These are phyloP conservation scores for Stegastes partitus DNA, from an alignment of 2,113 vertebrate species.

Conservation along the genomic window DNA sequence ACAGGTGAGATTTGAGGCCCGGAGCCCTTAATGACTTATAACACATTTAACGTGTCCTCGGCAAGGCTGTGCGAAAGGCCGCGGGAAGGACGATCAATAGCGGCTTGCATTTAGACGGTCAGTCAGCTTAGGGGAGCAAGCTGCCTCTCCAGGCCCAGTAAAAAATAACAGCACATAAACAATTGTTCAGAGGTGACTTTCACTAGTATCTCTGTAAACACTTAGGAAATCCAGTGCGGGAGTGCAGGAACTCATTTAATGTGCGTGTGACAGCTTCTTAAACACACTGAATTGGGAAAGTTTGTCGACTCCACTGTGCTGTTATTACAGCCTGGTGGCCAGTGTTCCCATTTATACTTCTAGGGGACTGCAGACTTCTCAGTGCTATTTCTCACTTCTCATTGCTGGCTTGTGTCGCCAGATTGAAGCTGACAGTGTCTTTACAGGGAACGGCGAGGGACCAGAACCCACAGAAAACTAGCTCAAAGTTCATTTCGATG, in stretches of 20 bases:
- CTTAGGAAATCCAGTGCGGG: constrained; percentile 15
- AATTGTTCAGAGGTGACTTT: constrained; percentile 57
- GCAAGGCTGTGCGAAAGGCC: constrained; percentile 71
- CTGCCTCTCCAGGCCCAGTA: constrained; percentile 57
- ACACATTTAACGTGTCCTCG: constrained; percentile 80
- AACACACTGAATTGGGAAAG: not conserved
- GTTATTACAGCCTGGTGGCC: not conserved
- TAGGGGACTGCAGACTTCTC: constrained; percentile 4
- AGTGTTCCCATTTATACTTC: constrained; percentile 18
- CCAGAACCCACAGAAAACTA: constrained; percentile 37
- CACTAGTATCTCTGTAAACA: constrained; percentile 28
- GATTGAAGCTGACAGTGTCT: constrained; percentile 40
- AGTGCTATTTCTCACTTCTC: constrained; percentile 19
- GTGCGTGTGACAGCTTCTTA: constrained; percentile 7
- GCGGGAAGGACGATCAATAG: constrained; percentile 79
- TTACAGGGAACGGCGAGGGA: constrained; percentile 15
- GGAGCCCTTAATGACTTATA: constrained; percentile 78
- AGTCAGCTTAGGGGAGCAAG: constrained; percentile 71
- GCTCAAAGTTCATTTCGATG: constrained; percentile 41
- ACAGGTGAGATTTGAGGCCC: constrained; percentile 72
- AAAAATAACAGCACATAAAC: constrained; percentile 67
- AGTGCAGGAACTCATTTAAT: not conserved
- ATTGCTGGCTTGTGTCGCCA: constrained; percentile 2
- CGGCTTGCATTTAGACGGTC: constrained; percentile 68
- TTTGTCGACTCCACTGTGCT: not conserved